Percentiles rank a stretch among this genome's conserved stretches.
Conservation (phyloP, 2,888 invertebrate species). For the Hypercompe scribonia region DNA sequence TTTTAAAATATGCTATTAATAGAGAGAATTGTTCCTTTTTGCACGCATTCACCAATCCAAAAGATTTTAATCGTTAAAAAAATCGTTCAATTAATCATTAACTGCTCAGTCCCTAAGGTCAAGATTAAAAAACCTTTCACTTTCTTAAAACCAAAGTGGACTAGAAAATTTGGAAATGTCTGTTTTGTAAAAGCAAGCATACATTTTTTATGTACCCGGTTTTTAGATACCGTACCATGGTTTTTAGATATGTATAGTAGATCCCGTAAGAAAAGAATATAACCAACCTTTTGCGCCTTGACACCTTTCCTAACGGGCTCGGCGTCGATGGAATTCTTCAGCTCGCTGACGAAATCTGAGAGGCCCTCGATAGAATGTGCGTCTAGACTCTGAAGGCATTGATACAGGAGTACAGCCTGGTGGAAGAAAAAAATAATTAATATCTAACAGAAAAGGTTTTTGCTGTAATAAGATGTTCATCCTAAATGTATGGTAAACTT, state of each 20-base stretch:
- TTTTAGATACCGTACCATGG: no score
- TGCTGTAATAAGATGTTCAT: no score
- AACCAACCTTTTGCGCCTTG: conserved; percentile 93
- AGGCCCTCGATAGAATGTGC: conserved; percentile 92
- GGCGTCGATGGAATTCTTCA: conserved; percentile 91
- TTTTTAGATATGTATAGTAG: no score
- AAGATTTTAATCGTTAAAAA: neutral
- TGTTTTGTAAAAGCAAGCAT: neutral
- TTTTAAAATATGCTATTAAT: neutral
- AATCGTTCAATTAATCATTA: neutral
- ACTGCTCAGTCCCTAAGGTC: neutral
- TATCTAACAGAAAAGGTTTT: neutral
- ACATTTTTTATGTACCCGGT: no score
- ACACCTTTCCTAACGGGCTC: conserved; percentile 93
- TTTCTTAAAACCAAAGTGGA: neutral
- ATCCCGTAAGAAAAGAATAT: neutral
- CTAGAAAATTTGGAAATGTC: neutral
- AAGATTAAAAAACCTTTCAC: no score
- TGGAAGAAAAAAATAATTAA: conserved; percentile 19
- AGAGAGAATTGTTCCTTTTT: neutral
- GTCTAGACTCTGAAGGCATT: conserved; percentile 91
- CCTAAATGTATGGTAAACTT: no score
- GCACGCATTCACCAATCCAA: neutral
- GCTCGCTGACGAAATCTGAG: conserved; percentile 91
- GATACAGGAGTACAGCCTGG: conserved; percentile 93